Evolutionary conservation across 2,797 vertebrate genomes (phyloP).

Genomic region (Momotus momota): DNA sequence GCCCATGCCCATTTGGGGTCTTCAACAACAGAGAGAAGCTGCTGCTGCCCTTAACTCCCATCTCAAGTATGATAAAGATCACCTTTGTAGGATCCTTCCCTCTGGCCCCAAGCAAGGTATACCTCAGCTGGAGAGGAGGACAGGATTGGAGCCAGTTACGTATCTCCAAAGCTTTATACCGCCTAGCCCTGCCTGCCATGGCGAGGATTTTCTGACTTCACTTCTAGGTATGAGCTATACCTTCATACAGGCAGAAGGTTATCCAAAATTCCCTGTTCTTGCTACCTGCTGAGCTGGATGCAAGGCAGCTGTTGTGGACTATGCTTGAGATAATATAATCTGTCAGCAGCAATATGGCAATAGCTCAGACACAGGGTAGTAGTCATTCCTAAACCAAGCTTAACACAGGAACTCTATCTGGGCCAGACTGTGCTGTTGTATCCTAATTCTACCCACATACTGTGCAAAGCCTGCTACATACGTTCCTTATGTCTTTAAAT

Average conservation of each 20-base stretch:
- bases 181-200: not conserved
- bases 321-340: not conserved
- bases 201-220: not conserved
- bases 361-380: not conserved
- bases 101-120: not conserved
- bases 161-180: not conserved
- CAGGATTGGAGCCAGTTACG: not conserved
- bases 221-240: not conserved
- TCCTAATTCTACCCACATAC: not conserved
- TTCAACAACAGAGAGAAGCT: not conserved
- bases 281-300: not conserved
- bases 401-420: not conserved
- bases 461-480: not conserved
- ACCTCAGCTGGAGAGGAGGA: not conserved
- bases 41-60: not conserved
- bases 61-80: not conserved
- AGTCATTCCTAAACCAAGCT: not conserved
- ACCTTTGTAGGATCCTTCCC: not conserved
- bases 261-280: not conserved
- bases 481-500: not conserved
- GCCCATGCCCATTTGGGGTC: not conserved
- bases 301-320: not conserved
- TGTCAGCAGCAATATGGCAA: slow-evolving; percentile 20
- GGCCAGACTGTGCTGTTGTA: rapidly evolving
- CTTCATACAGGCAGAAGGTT: not conserved